Evolutionary conservation across 2,888 invertebrate genomes (phyloP), one percentile per base, ranked within the genome.

Genomic region (Halictus ligatus): DNA sequence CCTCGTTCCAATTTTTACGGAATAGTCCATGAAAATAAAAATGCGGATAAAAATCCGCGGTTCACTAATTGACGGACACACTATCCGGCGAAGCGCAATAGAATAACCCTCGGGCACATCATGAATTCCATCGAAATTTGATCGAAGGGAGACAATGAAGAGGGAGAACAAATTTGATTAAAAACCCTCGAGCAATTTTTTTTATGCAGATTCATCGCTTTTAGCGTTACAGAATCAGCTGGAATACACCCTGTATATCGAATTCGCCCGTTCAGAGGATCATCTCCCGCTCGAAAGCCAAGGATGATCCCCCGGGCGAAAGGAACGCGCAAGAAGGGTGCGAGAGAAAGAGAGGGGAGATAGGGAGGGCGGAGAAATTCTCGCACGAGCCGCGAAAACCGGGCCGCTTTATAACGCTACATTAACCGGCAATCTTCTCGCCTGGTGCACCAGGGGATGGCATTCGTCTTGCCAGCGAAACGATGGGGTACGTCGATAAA

Each of bases 391-490:
- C 85, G 84, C 85, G 85, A 89, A 86, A 88, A 86, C 81, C 86
- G 76, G 86, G 83, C 77, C 83, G 89, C 86, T 93, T 92, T 90
- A 91, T 90, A 92, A 93, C 91, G 91, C 90, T 92, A 91, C 92
- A 93, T 93, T 93, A 93, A 93, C 90, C 92, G 92, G 90, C 92
- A 92, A 92, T 93, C 90, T 92, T 92, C 90, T 89, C 90, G 89
- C 82, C 84, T 86, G 81, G 76, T 86, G 85, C 91, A 72, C 81
- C 77, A 15, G 69, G 50, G 77, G 84, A 81, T 80, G 81, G 69
- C 79, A 82, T 80, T 80, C 83, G 84, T 80, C 85, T 83, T 84
- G 50, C 80, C 74, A 60, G 77, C 60, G 77, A 88, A 86, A 78
- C 43, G 84, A 78, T 75, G 83, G 81, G 78, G 78, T 75, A 88